A percentile compares a stretch with the other conserved stretches of the same genome.
phyloP scores from a whole-genome alignment of 2,888 invertebrate genomes.

The Lycophotia porphyrea region DNA sequence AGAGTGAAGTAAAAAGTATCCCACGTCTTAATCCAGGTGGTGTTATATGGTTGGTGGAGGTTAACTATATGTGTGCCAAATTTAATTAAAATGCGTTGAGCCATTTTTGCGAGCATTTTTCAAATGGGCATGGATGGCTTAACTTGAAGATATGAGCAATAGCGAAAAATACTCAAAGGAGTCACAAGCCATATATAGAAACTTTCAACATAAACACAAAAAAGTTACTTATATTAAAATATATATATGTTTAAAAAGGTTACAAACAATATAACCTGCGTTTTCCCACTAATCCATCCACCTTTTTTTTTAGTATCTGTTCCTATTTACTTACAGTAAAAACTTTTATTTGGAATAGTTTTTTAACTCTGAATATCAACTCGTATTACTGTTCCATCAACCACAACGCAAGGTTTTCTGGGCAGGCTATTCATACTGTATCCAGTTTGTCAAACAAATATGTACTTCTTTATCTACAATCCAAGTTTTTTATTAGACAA shows the following conservation, averaged over 20 bases:
- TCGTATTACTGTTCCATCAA: background rate
- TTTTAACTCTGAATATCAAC: background rate
- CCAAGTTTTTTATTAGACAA: conserved; percentile 27
- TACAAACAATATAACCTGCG: no score
- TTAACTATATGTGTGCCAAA: background rate
- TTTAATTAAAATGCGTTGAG: background rate
- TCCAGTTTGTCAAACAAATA: conserved; percentile 10
- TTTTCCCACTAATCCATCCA: background rate
- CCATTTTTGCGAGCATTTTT: background rate
- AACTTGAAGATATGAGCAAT: no score
- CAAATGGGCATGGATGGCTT: no score
- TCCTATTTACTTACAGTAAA: background rate
- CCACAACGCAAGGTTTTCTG: background rate
- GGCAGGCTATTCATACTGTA: background rate
- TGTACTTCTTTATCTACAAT: background rate
- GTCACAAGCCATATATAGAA: background rate
- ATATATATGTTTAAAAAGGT: background rate
- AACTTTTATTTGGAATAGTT: background rate
- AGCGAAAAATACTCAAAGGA: no score
- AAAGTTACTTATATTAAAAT: background rate
- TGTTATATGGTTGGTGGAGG: no score
- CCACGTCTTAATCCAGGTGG: background rate
- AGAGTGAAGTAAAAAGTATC: background rate
- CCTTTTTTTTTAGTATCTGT: background rate
- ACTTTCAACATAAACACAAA: background rate